Percentiles rank a stretch among this genome's conserved stretches.
These are phyloP conservation scores for Smutsia gigantea DNA, from an alignment of 2,797 vertebrate species.

Conservation along the genomic window DNA sequence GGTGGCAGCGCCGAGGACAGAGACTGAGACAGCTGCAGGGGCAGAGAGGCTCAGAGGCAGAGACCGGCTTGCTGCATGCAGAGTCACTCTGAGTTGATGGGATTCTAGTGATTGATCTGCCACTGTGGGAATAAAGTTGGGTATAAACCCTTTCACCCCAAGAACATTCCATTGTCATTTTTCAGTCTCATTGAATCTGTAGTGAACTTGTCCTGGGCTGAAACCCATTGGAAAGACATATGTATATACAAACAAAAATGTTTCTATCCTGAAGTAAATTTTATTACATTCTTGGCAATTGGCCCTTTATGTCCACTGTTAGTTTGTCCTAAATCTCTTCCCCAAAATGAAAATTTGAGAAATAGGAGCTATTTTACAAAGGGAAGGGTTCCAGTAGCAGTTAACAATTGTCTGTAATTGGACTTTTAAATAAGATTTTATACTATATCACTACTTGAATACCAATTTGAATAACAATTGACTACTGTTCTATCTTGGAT, in stretches of 20 bases:
- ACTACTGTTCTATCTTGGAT: not conserved
- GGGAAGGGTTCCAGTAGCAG: not conserved
- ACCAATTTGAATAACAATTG: not conserved
- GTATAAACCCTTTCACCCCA: too few species aligned
- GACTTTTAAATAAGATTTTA: conserved; percentile 24
- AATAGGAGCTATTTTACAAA: conserved; percentile 15
- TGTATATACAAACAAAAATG: not conserved
- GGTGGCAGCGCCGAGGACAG: too few species aligned
- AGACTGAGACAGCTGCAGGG: too few species aligned
- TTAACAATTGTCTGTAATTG: conserved; percentile 3
- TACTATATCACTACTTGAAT: not conserved
- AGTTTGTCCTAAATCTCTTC: not conserved
- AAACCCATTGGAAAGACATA: too few species aligned
- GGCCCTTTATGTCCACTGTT: not conserved
- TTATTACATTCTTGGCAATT: not conserved
- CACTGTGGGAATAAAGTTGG: too few species aligned
- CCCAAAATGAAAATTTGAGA: conserved; percentile 28
- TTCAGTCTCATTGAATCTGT: too few species aligned
- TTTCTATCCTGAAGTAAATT: not conserved
- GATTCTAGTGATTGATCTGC: too few species aligned
- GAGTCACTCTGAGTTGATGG: too few species aligned
- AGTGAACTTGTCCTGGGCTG: too few species aligned
- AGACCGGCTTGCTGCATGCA: too few species aligned
- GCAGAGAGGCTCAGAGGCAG: too few species aligned
- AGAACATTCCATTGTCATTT: too few species aligned